Conservation (phyloP, 2,113 vertebrate species). For the Paraplagusia blochii region DNA sequence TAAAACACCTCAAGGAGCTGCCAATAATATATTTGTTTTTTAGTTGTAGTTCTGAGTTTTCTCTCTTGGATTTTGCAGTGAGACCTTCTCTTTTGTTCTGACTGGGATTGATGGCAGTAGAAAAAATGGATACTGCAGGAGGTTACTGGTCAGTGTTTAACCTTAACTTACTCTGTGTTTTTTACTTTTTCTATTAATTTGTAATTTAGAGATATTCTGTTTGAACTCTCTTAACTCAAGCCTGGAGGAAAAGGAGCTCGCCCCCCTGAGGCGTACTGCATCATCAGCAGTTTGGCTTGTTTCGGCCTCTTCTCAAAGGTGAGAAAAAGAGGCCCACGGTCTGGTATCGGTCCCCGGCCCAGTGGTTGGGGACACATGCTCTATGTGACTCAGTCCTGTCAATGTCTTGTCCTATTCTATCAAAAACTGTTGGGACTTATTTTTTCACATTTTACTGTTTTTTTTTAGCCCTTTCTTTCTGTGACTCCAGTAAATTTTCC, state of each 20-base stretch:
- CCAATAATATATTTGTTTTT: no score
- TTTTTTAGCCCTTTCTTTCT: no score
- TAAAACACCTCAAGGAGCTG: no score
- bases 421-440: no score
- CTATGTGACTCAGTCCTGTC: no score
- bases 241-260: constrained; percentile 84
- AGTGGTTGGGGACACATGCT: no score
- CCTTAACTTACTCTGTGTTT: neutral
- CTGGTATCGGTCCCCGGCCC: no score
- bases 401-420: no score
- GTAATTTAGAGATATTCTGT: neutral
- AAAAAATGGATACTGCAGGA: constrained; percentile 92
- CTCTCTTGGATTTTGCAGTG: constrained; percentile 68
- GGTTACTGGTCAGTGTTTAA: constrained; percentile 82
- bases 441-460: neutral
- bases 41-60: neutral
- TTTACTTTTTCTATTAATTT: neutral
- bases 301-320: constrained; percentile 95
- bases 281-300: constrained; percentile 92
- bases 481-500: no score
- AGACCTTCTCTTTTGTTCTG: constrained; percentile 96
- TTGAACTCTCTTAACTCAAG: constrained; percentile 57
- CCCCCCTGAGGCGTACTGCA: constrained; percentile 91
- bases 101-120: constrained; percentile 92
- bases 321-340: neutral